A percentile compares a stretch with the other conserved stretches of the same genome.
These are phyloP conservation scores for Eonycteris spelaea DNA, from an alignment of 2,113 vertebrate genomes.

Conservation along the genomic window DNA sequence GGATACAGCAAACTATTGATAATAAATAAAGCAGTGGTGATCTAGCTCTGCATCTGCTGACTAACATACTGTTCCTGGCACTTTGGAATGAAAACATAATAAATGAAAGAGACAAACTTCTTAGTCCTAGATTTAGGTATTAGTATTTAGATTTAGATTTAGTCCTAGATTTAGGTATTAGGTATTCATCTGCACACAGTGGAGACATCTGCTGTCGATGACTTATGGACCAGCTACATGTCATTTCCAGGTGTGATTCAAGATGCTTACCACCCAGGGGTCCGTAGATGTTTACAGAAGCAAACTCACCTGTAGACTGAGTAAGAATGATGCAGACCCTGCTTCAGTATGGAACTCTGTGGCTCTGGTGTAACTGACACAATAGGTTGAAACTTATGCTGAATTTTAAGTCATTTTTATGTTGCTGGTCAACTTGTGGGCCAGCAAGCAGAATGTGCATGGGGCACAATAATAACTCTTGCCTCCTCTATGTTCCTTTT, in stretches of 20 bases:
- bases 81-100: neutral
- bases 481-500: neutral
- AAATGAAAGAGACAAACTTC: conserved; percentile 12
- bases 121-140: neutral
- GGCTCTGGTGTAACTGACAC: neutral
- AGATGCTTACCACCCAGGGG: neutral
- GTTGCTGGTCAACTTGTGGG: neutral
- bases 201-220: neutral
- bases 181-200: neutral
- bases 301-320: neutral
- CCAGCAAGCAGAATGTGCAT: neutral
- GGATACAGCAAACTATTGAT: neutral
- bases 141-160: too few species aligned
- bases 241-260: conserved; percentile 46
- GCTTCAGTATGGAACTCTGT: neutral
- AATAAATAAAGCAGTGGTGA: conserved; percentile 11
- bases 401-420: neutral
- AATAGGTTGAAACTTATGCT: neutral
- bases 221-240: neutral
- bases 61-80: conserved; percentile 7
- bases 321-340: neutral
- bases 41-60: conserved; percentile 12
- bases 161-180: neutral
- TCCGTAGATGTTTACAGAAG: neutral
- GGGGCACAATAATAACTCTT: accelerated